These are phyloP conservation scores for Halichondria panicea DNA, from an alignment of 37 sponge, comb jelly and placozoan species.

Conservation along the genomic window DNA sequence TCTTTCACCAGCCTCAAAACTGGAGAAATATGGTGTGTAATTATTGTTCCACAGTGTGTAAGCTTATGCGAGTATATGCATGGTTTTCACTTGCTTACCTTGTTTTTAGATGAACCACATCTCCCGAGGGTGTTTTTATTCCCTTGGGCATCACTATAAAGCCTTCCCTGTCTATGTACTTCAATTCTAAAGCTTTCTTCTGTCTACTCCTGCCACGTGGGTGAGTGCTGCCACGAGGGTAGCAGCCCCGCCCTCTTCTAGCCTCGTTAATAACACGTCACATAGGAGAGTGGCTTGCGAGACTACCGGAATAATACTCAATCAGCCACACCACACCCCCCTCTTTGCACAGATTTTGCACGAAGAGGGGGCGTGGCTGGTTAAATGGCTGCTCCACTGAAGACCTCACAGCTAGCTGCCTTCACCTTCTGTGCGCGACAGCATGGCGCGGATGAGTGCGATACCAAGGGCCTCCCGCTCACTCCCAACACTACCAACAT, in stretches of 20 bases:
- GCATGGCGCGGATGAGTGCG: slow-evolving; percentile 78
- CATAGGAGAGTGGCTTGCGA: too few relatives aligned
- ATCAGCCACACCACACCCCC: too few relatives aligned
- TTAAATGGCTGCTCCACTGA: slow-evolving; percentile 38
- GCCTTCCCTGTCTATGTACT: too few relatives aligned
- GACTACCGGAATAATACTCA: too few relatives aligned
- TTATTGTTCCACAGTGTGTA: background rate
- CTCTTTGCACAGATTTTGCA: background rate
- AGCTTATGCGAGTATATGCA: background rate
- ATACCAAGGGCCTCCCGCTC: slow-evolving; percentile 88
- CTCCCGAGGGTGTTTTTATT: slow-evolving; percentile 37
- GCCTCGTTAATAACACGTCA: too few relatives aligned
- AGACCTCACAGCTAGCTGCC: slow-evolving; percentile 64
- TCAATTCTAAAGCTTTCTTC: background rate
- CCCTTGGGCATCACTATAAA: slow-evolving; percentile 24
- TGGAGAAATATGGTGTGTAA: slow-evolving; percentile 10
- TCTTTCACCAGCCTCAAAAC: slow-evolving; percentile 66
- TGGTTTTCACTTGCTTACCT: slow-evolving; percentile 21
- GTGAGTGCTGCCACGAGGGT: background rate
- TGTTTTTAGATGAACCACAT: slow-evolving; percentile 33
- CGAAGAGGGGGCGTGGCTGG: too few relatives aligned
- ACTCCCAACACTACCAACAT: slow-evolving; percentile 85
- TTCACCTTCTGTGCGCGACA: slow-evolving; percentile 75
- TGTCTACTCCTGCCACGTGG: background rate
- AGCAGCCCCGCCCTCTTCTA: slow-evolving; percentile 10